These are phyloP conservation scores for Cerceris rybyensis DNA, from an alignment of 2,888 invertebrate genomes.

Conservation along the genomic window DNA sequence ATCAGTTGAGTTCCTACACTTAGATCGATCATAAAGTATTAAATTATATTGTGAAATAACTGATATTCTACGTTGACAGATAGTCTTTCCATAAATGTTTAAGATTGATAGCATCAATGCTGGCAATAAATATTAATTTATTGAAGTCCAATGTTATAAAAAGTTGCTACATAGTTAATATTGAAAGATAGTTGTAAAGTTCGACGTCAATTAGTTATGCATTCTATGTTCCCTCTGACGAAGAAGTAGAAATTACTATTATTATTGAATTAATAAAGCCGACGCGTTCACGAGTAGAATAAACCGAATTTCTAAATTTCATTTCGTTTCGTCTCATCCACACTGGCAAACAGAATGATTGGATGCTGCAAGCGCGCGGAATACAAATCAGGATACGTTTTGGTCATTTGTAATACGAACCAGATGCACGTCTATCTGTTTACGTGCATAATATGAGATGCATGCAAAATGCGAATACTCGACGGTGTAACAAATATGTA, in stretches of 20 bases:
- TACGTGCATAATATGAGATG: constrained; percentile 27
- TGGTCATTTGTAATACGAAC: constrained; percentile 44
- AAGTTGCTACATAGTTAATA: not conserved
- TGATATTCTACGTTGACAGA: not conserved
- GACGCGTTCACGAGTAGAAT: constrained; percentile 56
- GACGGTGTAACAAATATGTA: not conserved
- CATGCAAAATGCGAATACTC: constrained; percentile 16
- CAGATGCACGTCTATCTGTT: constrained; percentile 39
- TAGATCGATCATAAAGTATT: too few relatives aligned
- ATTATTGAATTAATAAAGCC: constrained; percentile 67
- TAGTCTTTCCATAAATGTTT: too few relatives aligned
- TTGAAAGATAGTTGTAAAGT: not conserved
- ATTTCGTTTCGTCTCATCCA: constrained; percentile 63
- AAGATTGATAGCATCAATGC: too few relatives aligned
- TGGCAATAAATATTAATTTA: too few relatives aligned
- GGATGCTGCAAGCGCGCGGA: constrained; percentile 42
- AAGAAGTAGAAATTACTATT: constrained; percentile 40
- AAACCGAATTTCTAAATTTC: constrained; percentile 65
- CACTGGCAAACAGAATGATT: constrained; percentile 63
- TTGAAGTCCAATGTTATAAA: not conserved
- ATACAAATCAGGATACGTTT: constrained; percentile 66
- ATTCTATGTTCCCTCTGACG: constrained; percentile 34
- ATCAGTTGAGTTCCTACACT: too few relatives aligned
- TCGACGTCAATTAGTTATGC: constrained; percentile 42
- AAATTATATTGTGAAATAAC: not conserved